Percentiles rank a stretch among this genome's conserved stretches.
phyloP scores from a whole-genome alignment of 2,888 invertebrate species.

The Monochamus alternatus region DNA sequence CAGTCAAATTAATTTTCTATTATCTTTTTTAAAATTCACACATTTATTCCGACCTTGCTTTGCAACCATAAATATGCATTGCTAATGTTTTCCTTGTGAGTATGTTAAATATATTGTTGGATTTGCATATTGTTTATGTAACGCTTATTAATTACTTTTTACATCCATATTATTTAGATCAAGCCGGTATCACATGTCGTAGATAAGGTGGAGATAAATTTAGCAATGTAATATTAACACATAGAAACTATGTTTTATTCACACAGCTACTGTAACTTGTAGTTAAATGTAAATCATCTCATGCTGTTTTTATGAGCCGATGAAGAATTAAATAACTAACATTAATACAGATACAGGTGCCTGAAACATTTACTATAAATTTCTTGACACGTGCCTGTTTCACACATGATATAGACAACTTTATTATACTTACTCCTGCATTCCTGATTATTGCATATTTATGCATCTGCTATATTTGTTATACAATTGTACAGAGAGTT shows the following conservation, averaged over 20 bases:
- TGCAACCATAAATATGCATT: slow-evolving; percentile 17
- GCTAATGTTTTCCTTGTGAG: slow-evolving; percentile 28
- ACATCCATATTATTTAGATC: slow-evolving; percentile 18
- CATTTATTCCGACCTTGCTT: slow-evolving; percentile 32
- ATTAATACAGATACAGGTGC: slow-evolving; percentile 20
- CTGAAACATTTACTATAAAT: slow-evolving; percentile 23
- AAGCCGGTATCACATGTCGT: not conserved
- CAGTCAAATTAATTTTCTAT: not conserved
- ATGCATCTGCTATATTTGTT: too few species aligned
- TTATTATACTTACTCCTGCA: not conserved
- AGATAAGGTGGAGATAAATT: slow-evolving; percentile 4
- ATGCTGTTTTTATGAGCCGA: slow-evolving; percentile 1
- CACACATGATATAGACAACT: slow-evolving; percentile 1
- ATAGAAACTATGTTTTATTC: not conserved
- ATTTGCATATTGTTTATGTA: slow-evolving; percentile 42
- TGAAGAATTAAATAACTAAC: slow-evolving; percentile 12
- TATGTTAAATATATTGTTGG: slow-evolving; percentile 36
- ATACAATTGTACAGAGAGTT: too few species aligned
- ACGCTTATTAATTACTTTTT: slow-evolving; percentile 33
- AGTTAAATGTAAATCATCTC: not conserved
- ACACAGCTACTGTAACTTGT: not conserved
- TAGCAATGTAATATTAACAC: not conserved
- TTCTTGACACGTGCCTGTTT: slow-evolving; percentile 15
- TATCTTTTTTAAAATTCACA: slow-evolving; percentile 10
- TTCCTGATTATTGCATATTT: not conserved